Evolutionary conservation across 2,113 vertebrate species (phyloP), one percentile per base, ranked within the genome.

Genomic region (Spermophilus dauricus): DNA sequence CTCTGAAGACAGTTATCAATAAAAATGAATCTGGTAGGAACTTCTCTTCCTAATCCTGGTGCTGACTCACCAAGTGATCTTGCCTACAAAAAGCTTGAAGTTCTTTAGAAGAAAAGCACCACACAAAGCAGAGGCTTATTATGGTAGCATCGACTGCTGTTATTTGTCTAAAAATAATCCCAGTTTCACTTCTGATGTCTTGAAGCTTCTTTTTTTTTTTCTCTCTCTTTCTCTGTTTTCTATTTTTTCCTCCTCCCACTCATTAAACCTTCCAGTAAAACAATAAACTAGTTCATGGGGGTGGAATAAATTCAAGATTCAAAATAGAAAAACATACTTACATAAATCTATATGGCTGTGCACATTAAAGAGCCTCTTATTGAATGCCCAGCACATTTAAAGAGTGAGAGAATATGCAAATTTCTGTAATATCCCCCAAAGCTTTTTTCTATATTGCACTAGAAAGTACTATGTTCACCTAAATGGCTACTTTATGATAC

Each of bases 81-180:
- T 37, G 37, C n/a, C 78, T 67, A 51, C 13, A 67, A 63, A 85
- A 65, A 7, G n/a, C 34, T 82, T 26, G 26, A 77, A 84, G 70
- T 93, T 89, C 76, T 86, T 77, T 77, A 45, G 75, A 87, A 90
- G 39, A 67, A 63, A 91, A 89, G 20, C 34, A 2, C 3, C 39
- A 56, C 39, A 56, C 34, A 92, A 91, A 82, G 30, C 69, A 88
- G 72, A 85, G 28, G 22, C 63, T 86, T 93, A 26, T 93, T 69
- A 89, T 91, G 45, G 24, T 58, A 70, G 26, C 73, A 84, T 69
- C 65, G 12, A 56, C n/a, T 80, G 37, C 51, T 67, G 32, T 82
- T 81, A 86, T 39, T 75, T 76, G 20, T 95, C 88, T 96, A 69
- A 94, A 97, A 94, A 95, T 87, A 96, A 94, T 81, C 26, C 4